Evolutionary conservation across 64 coral and sea anemone genomes (phyloP), one percentile per base, ranked within the genome.

Genomic region (Anthopleura sola): DNA sequence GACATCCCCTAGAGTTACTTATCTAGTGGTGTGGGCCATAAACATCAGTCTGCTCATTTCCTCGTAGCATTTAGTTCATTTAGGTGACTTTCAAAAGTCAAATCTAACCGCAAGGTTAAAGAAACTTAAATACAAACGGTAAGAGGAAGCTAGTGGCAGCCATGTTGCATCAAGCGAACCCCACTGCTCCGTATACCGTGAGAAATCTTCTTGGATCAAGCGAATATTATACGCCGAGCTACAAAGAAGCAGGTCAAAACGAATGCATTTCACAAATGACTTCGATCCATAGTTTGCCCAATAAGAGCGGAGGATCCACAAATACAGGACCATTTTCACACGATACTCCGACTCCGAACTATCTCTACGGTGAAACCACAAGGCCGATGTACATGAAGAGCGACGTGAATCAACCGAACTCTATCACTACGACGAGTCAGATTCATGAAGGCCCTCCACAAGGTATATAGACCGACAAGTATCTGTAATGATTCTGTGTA

Each of bases 31-130:
- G 90, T 97, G 90, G 90, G 87, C 90, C 64, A 97, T 97, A 97
- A 97, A 97, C 94, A 97, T 93, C 94, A 97, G 94, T 97, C 87
- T 92, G 77, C 90, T 97, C 90, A 92, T 97, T 97, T 97, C 94
- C 90, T 97, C 90, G 87, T 90, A 90, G 82, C 94, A 97, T 92
- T 97, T 97, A 97, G 85, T 95, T 95, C 89, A 94, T 94, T 91
- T 96, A 96, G 90, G 62, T 93, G 90, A 92, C 94, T 97, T 92
- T 92, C 94, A 97, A 97, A 95, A 97, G 94, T 97, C 94, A 97
- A 97, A 86, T 90, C 88, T 84, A 80, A 92, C 84, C 79, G 77
- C 85, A 87, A 80, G 90, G 77, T 92, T 86, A 82, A 81, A 92
- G 76, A 31, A 87, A 82, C 51, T 66, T 83, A 83, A 92, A 86